Conservation (phyloP, 2,113 vertebrate species). For the Pithys albifrons region DNA sequence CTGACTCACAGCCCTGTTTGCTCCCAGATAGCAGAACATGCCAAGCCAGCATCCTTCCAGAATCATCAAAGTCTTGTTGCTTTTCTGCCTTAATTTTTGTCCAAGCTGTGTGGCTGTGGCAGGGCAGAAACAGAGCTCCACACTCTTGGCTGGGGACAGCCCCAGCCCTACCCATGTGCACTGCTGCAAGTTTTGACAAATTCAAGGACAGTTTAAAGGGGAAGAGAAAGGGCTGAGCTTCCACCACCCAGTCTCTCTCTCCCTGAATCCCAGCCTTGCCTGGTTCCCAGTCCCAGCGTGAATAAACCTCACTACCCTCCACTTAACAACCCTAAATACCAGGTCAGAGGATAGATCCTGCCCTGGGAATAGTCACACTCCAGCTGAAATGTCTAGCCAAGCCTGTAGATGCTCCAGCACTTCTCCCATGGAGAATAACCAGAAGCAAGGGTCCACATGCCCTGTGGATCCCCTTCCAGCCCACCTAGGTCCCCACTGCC, state of each 20-base stretch:
- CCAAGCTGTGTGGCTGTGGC: rapidly evolving
- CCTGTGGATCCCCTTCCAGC: neutral
- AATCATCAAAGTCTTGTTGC: neutral
- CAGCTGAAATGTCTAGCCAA: neutral
- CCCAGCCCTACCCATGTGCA: neutral
- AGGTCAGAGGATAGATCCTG: conserved; percentile 33
- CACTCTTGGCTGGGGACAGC: rapidly evolving
- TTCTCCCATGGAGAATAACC: neutral
- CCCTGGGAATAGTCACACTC: neutral
- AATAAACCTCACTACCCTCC: neutral
- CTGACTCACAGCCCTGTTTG: neutral
- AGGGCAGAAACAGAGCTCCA: neutral
- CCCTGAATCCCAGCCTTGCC: neutral
- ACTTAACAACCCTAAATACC: neutral
- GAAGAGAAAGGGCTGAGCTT: neutral
- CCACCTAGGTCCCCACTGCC: neutral
- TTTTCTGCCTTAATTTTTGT: neutral
- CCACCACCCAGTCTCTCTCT: neutral
- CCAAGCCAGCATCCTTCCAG: neutral
- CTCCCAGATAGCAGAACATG: neutral
- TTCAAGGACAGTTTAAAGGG: neutral
- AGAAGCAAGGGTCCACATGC: neutral
- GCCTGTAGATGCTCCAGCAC: neutral
- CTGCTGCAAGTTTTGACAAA: neutral
- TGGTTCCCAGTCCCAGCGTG: neutral